Base-by-base conservation (phyloP, 2,113 vertebrate species). In the Labrus mixtus region DNA sequence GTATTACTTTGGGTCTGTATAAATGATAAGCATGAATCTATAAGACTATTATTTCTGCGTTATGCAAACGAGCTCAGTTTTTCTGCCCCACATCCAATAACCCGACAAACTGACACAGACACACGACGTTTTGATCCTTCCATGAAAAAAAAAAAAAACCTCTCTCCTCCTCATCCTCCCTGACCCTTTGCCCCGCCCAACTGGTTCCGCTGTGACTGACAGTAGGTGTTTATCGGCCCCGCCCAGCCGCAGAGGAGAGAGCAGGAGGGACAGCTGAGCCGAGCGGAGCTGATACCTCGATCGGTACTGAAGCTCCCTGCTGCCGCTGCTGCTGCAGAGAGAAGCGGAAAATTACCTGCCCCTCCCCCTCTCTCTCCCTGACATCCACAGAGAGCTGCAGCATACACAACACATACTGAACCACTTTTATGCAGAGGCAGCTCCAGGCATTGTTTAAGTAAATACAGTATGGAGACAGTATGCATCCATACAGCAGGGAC, bases 321-420 rank as follows among this genome's bases (percentile, higher is more conserved):
- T 59, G 68, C 15, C 43, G 43, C 67, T 71, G 82, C 88, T 89
- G 74, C 87, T 83, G 73, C 86, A 87, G 86, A 73, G 48, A 69
- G 79, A 66, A 93, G 88, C 79, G 93, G 93, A 94, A 95, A 95
- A 94, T 88, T 93, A 94, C 93, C 72, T 75, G 80, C 90, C 92
- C 94, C 84, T 91, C 92, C 93, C 94, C 93, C 22, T 33, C 29
- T 33, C 29, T 48, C 65, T 54, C 72, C 1, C 62, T 63, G 87
- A 69, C 79, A 70, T 54, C 48, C 81, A 86, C 79, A 82, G 61
- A 76, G 56, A 89, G 68, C 86, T 77, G 89, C 84, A 81, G 87
- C 82, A 73, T 29, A 78, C 78, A 68, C 65, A 76, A 68, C 79
- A 72, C 64, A 78, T 56, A 77, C 70, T 72, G 71, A 78, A 87